A percentile compares a stretch with the other conserved stretches of the same genome.
These are phyloP conservation scores for Clarias pachynema DNA, from an alignment of 2,797 vertebrate genomes.

Conservation along the genomic window DNA sequence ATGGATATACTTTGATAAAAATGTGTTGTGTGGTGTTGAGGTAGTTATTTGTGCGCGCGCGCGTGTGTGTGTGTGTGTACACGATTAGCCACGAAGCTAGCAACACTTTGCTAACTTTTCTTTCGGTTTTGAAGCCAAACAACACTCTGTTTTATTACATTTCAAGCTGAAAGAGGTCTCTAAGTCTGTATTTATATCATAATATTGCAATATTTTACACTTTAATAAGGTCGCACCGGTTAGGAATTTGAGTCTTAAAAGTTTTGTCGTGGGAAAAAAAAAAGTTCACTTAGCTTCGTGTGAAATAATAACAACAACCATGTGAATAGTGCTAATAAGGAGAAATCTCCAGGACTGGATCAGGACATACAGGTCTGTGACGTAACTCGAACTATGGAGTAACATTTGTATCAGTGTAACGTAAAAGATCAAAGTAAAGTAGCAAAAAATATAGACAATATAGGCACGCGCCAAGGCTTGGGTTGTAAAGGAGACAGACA, in stretches of 20 bases:
- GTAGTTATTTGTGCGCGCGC: background rate
- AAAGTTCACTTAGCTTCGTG: background rate
- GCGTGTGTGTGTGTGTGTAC: background rate
- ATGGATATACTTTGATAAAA: background rate
- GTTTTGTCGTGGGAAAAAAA: too few species aligned
- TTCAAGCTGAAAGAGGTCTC: too few species aligned
- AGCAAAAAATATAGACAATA: too few species aligned
- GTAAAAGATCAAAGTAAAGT: background rate
- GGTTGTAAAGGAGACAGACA: background rate
- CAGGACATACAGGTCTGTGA: background rate
- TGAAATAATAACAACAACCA: background rate
- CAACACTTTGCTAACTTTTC: conserved; percentile 18
- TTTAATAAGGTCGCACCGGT: background rate
- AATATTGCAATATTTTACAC: background rate
- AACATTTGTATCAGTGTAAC: background rate
- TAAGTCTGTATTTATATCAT: background rate
- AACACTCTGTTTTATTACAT: background rate
- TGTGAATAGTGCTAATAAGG: background rate
- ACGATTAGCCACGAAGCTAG: conserved; percentile 2
- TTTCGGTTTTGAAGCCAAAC: background rate
- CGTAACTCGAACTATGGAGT: too few species aligned
- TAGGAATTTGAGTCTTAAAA: background rate
- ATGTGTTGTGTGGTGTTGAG: background rate
- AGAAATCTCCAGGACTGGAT: background rate
- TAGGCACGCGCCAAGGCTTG: background rate